Base-by-base conservation (phyloP, 1,140 invertebrate genomes). In the Drosophila sp. region DNA sequence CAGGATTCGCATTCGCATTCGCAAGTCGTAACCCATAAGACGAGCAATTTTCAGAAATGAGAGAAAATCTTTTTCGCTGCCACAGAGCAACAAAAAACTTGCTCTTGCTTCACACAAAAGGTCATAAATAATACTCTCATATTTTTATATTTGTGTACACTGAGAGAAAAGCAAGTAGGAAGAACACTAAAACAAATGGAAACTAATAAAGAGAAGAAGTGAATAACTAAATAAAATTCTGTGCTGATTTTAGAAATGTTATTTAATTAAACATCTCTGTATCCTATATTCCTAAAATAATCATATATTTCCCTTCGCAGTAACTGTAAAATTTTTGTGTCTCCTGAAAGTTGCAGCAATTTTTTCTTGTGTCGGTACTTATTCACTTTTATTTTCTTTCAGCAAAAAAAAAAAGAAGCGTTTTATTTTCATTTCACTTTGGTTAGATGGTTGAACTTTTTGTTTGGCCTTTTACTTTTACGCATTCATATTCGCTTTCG, bases 81-180 rank as follows among this genome's bases (percentile, higher is more conserved):
- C 47, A 50, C 23, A 50, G 27, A 27, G 44, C 4, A 50, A 50
- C 23, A 50, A 50, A 44, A 70, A 65, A 58, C 30, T 41, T 60
- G 33, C n/a, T 47, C 25, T 32, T 38, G 41, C 70, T 30, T 50
- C 44, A 50, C 44, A 50, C 44, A 50, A 66, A 76, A 80, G 65
- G 77, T 74, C 72, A 86, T 75, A 81, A 72, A 81, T 81, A 81
- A 85, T 85, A 70, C 62, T 66, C 61, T 68, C 61, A 55, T 70
- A 68, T 63, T 76, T 77, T 70, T 32, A 67, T 74, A 58, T 60
- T 69, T 66, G 30, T 66, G 64, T 44, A 44, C 41, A 50, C 44
- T 50, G 25, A 25, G 8, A 50, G 25, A 50, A 50, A 47, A 25
- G 1, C 1, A 2, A 10, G 8, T 3, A 1, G 1, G 10, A 11